Evolutionary conservation across 2,888 invertebrate genomes (phyloP).

Genomic region (Euclidia mi): DNA sequence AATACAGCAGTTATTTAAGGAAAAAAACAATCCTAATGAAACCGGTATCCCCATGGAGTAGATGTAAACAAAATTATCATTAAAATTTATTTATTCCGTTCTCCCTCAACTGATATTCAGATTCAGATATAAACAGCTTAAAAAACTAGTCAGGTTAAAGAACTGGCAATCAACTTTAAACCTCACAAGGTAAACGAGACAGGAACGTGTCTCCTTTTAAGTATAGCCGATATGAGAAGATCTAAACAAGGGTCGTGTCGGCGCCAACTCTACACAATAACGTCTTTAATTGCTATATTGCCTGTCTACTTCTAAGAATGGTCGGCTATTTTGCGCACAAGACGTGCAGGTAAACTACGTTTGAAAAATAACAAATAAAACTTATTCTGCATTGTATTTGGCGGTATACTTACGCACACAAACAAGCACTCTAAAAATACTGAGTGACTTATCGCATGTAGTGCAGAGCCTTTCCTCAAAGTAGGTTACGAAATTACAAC

Average conservation of each 20-base stretch:
- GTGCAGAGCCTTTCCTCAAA: too few species aligned
- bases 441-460: too few species aligned
- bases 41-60: slow-evolving; percentile 33
- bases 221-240: background rate
- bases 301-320: slow-evolving; percentile 1
- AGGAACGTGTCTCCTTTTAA: background rate
- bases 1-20: slow-evolving; percentile 30
- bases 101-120: slow-evolving; percentile 1
- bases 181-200: too few species aligned
- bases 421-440: too few species aligned
- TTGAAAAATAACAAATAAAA: background rate
- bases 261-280: background rate
- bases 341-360: background rate
- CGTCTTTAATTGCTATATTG: background rate
- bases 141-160: too few species aligned
- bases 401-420: too few species aligned
- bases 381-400: background rate
- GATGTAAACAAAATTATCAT: slow-evolving; percentile 38
- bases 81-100: slow-evolving; percentile 6
- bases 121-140: background rate
- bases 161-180: too few species aligned
- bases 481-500: too few species aligned
- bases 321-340: background rate
- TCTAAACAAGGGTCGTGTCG: background rate
- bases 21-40: slow-evolving; percentile 41